These are phyloP conservation scores for Novumbra hubbsi DNA, from an alignment of 2,797 vertebrate genomes.

Conservation along the genomic window DNA sequence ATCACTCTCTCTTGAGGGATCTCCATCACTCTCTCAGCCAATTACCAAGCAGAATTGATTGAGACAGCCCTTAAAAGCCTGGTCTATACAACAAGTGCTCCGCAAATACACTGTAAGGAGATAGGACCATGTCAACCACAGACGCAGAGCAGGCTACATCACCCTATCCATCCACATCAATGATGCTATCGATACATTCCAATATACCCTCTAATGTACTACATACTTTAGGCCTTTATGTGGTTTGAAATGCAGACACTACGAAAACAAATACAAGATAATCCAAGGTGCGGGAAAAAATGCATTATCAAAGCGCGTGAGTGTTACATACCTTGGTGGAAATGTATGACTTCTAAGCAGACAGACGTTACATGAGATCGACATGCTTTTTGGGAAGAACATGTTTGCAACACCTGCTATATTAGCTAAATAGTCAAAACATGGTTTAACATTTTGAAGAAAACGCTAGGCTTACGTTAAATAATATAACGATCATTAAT, in stretches of 20 bases:
- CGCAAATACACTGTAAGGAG: slow-evolving; percentile 66
- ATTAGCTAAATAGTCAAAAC: no score
- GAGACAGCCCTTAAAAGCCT: slow-evolving; percentile 70
- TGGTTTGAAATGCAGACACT: neutral
- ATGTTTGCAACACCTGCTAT: no score
- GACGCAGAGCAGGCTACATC: slow-evolving; percentile 19
- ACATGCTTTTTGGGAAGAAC: no score
- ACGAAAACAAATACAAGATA: neutral
- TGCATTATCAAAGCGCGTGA: no score
- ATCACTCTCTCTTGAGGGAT: neutral
- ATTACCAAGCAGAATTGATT: slow-evolving; percentile 69
- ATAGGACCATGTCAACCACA: slow-evolving; percentile 63
- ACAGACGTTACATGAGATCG: no score
- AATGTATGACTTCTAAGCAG: no score
- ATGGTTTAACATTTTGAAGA: no score
- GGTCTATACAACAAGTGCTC: slow-evolving; percentile 67
- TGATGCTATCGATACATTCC: slow-evolving; percentile 23
- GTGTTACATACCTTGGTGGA: no score
- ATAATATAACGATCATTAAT: no score
- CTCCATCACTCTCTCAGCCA: slow-evolving; percentile 53
- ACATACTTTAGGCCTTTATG: neutral
- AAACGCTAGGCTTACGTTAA: no score
- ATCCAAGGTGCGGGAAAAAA: no score
- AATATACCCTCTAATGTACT: neutral
- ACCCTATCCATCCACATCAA: slow-evolving; percentile 43